A percentile compares a stretch with the other conserved stretches of the same genome.
phyloP scores from a whole-genome alignment of 2,888 invertebrate species.

The Kryphioiulus occultus region DNA sequence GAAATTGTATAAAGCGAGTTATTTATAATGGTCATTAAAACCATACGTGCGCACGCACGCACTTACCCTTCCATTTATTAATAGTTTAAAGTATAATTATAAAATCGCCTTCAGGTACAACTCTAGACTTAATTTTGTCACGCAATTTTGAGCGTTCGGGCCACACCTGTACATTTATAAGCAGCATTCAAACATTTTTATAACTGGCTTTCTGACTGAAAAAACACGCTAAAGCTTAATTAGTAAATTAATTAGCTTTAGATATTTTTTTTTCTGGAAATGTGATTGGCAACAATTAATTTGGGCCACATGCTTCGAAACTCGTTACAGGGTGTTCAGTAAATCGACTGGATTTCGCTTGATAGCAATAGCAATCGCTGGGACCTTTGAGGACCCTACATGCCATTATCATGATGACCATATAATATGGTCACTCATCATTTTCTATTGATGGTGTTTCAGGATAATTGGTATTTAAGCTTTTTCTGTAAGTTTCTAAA shows the following conservation, averaged over 20 bases:
- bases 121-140: slow-evolving; percentile 38
- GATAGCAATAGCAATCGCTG: too few relatives aligned
- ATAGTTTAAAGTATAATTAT: slow-evolving; percentile 36
- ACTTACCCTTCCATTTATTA: slow-evolving; percentile 30
- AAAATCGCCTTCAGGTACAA: background rate
- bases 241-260: slow-evolving; percentile 40
- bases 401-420: too few relatives aligned
- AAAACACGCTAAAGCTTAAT: slow-evolving; percentile 32
- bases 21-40: slow-evolving; percentile 32
- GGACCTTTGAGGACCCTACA: too few relatives aligned
- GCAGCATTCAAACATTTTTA: slow-evolving; percentile 35
- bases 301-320: background rate
- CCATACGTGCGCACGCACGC: background rate
- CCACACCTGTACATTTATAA: slow-evolving; percentile 16
- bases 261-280: background rate
- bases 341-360: background rate
- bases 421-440: too few relatives aligned
- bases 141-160: slow-evolving; percentile 32
- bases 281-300: slow-evolving; percentile 38
- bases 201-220: background rate
- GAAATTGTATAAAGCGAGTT: background rate
- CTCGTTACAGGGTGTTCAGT: background rate
- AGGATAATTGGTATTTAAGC: background rate
- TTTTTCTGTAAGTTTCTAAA: background rate
- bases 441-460: too few relatives aligned